Percentiles rank a stretch among this genome's conserved stretches.
Evolutionary conservation across 2,888 invertebrate genomes (phyloP).

Genomic region (Acronicta leporina): DNA sequence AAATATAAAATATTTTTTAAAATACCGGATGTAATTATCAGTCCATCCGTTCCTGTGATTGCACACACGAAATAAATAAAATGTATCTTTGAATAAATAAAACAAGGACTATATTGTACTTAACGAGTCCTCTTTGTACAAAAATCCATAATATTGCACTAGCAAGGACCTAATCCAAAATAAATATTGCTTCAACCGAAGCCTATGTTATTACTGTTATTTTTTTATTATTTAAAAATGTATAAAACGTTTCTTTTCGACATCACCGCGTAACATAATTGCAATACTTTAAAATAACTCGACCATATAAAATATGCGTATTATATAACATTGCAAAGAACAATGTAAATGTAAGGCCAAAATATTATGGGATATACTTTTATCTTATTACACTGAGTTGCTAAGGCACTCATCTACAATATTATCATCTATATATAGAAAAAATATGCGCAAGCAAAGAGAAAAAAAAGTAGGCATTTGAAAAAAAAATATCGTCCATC

Average conservation of each 20-base stretch:
- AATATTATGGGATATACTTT: conserved; percentile 67
- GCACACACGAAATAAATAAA: conserved; percentile 70
- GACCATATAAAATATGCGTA: conserved; percentile 65
- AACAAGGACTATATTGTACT: conserved; percentile 73
- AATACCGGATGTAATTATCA: conserved; percentile 81
- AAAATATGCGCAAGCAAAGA: conserved; percentile 77
- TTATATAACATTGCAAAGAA: conserved; percentile 59
- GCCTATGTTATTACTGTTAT: conserved; percentile 57
- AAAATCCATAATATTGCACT: conserved; percentile 60
- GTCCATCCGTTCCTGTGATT: conserved; percentile 84
- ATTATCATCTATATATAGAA: conserved; percentile 79
- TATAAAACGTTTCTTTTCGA: conserved; percentile 59
- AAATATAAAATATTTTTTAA: conserved; percentile 63
- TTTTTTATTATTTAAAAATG: conserved; percentile 56
- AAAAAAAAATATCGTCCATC: conserved; percentile 79
- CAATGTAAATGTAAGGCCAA: conserved; percentile 65
- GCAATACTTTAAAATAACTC: conserved; percentile 63
- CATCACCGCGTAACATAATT: conserved; percentile 64
- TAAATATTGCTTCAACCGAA: conserved; percentile 63
- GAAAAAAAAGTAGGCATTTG: conserved; percentile 65
- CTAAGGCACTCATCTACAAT: conserved; percentile 87
- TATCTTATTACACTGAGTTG: conserved; percentile 85
- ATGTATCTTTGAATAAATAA: conserved; percentile 70
- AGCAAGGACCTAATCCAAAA: conserved; percentile 53
- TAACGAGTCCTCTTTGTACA: conserved; percentile 57